Evolutionary conservation across 1,140 invertebrate genomes (phyloP).

Genomic region (Drosophila navojoa): DNA sequence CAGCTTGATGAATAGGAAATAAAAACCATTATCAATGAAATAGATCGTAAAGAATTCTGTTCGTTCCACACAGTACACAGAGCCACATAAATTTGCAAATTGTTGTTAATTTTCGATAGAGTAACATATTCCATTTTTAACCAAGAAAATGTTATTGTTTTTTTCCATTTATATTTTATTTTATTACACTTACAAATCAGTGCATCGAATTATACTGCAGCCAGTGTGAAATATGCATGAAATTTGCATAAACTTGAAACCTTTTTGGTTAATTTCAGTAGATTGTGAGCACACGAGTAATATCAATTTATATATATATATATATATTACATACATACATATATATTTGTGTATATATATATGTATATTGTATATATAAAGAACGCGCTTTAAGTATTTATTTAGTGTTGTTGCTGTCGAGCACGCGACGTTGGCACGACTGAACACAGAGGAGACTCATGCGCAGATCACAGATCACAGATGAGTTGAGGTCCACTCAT

Average conservation of each 20-base stretch:
- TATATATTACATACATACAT: neutral
- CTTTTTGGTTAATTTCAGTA: conserved; percentile 28
- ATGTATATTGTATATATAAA: too few species aligned
- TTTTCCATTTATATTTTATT: neutral
- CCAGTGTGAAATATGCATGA: conserved; percentile 25
- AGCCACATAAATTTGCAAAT: conserved; percentile 9
- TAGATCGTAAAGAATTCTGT: neutral
- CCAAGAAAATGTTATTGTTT: conserved; percentile 3
- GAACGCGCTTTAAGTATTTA: neutral
- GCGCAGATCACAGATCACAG: conserved; percentile 16
- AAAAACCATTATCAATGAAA: conserved; percentile 4
- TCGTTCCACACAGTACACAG: conserved; percentile 34
- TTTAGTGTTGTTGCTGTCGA: conserved; percentile 26
- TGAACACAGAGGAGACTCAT: conserved; percentile 33
- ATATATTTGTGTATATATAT: too few species aligned
- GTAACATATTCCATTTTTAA: conserved; percentile 1
- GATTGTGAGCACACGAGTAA: conserved; percentile 21
- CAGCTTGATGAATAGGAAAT: neutral
- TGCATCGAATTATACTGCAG: conserved; percentile 14
- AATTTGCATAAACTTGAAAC: conserved; percentile 19
- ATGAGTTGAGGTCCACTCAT: conserved; percentile 6
- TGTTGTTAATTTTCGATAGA: neutral
- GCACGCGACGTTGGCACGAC: conserved; percentile 45
- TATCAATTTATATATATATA: neutral
- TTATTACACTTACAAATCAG: conserved; percentile 43